Percentiles rank a stretch among this genome's conserved stretches.
These are phyloP conservation scores for Syngnathus acus DNA, from an alignment of 2,797 vertebrate genomes.

Conservation along the genomic window DNA sequence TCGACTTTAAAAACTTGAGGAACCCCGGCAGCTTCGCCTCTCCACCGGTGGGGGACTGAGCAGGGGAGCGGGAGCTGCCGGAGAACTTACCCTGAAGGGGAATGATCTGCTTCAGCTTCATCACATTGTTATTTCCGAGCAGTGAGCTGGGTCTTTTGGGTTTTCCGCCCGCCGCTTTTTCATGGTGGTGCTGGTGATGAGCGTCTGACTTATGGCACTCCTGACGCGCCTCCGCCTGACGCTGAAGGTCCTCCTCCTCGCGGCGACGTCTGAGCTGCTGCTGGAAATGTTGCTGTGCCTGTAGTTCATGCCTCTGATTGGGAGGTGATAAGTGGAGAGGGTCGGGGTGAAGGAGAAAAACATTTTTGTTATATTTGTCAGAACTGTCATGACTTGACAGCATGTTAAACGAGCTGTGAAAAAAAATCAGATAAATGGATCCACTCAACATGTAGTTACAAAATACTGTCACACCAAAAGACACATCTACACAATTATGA, in stretches of 20 bases:
- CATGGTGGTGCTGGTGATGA: conserved; percentile 69
- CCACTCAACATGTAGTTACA: neutral
- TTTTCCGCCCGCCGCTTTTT: conserved; percentile 68
- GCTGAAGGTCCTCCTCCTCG: conserved; percentile 85
- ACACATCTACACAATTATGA: conserved; percentile 8
- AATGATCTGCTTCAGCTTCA: conserved; percentile 93
- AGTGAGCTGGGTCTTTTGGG: conserved; percentile 86
- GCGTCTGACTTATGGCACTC: conserved; percentile 66
- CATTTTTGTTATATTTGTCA: too few relatives aligned
- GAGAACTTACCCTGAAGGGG: conserved; percentile 87
- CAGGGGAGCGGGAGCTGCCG: conserved; percentile 63
- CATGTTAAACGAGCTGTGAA: too few relatives aligned
- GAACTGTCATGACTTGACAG: too few relatives aligned
- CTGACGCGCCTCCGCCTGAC: conserved; percentile 80
- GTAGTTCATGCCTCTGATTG: conserved; percentile 82
- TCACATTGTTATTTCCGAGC: conserved; percentile 86
- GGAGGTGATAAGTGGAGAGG: conserved; percentile 1
- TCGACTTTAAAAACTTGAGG: conserved; percentile 86
- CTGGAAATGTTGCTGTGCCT: conserved; percentile 86
- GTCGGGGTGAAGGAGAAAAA: neutral
- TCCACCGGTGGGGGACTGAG: conserved; percentile 78
- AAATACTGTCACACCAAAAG: neutral
- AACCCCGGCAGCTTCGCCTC: conserved; percentile 88
- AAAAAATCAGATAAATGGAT: too few relatives aligned
- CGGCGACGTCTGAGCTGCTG: conserved; percentile 83